A percentile compares a stretch with the other conserved stretches of the same genome.
These are phyloP conservation scores for Ondatra zibethicus DNA, from an alignment of 2,113 vertebrate species.

Conservation along the genomic window DNA sequence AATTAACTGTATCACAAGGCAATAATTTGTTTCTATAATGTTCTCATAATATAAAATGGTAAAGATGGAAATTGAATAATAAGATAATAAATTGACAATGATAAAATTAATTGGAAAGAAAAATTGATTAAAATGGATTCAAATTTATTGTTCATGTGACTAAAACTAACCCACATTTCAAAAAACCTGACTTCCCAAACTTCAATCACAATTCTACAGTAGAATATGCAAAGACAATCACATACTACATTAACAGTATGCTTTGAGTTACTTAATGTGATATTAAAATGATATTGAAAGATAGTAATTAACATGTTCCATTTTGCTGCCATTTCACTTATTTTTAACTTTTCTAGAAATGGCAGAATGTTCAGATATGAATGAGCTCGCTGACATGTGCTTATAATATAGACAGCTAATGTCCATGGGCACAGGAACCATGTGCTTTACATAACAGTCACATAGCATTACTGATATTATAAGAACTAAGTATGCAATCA, in stretches of 20 bases:
- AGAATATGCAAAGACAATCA: constrained; percentile 2
- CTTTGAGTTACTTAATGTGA: background rate
- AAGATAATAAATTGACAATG: background rate
- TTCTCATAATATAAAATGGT: background rate
- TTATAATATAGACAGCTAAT: background rate
- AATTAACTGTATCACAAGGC: constrained; percentile 38
- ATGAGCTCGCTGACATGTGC: background rate
- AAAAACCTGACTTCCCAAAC: background rate
- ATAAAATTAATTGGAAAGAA: background rate
- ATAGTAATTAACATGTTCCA: background rate
- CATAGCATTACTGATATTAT: background rate
- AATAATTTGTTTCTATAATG: background rate
- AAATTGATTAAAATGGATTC: background rate
- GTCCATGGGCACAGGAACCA: background rate
- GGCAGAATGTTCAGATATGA: background rate
- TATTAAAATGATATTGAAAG: constrained; percentile 12
- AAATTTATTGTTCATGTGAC: constrained; percentile 1
- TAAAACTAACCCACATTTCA: background rate
- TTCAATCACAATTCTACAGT: constrained; percentile 15
- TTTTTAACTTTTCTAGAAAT: constrained; percentile 19
- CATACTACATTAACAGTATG: background rate
- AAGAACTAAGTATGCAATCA: background rate
- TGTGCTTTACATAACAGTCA: constrained; percentile 38
- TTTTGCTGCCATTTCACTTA: background rate
- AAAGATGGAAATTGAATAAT: constrained; percentile 17